Conservation (phyloP, 1,140 invertebrate genomes). For the Zaprionus camerounensis region DNA sequence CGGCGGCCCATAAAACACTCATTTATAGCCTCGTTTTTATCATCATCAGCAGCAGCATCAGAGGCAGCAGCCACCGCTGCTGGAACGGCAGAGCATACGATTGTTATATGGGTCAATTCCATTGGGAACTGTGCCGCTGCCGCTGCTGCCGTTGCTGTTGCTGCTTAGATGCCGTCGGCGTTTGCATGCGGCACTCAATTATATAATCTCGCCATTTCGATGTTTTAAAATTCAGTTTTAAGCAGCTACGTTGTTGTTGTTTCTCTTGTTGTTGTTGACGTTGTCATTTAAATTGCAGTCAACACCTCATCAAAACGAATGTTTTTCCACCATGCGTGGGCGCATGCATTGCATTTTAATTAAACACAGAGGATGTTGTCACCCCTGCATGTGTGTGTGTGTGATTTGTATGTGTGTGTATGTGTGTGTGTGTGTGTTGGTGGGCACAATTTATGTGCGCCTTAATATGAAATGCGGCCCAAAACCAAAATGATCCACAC, state of each 20-base stretch:
- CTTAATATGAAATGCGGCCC: slow-evolving; percentile 16
- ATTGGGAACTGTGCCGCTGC: slow-evolving; percentile 64
- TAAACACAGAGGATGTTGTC: slow-evolving; percentile 44
- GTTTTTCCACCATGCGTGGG: slow-evolving; percentile 66
- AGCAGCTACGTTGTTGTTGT: slow-evolving; percentile 13
- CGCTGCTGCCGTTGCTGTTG: neutral
- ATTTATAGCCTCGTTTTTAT: slow-evolving; percentile 50
- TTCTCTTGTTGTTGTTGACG: slow-evolving; percentile 25
- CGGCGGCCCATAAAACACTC: slow-evolving; percentile 51
- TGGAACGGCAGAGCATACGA: slow-evolving; percentile 44
- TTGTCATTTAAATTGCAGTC: slow-evolving; percentile 77
- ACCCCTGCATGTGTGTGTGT: neutral
- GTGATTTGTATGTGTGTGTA: neutral
- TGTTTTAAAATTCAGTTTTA: slow-evolving; percentile 61
- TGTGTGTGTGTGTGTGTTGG: neutral
- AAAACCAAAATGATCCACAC: slow-evolving; percentile 48
- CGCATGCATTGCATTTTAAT: slow-evolving; percentile 65
- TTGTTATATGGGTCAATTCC: slow-evolving; percentile 83
- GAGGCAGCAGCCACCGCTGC: slow-evolving; percentile 18
- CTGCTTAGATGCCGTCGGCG: slow-evolving; percentile 38
- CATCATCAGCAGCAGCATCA: slow-evolving; percentile 26
- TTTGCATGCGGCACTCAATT: slow-evolving; percentile 47
- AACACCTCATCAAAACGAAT: slow-evolving; percentile 80
- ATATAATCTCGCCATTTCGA: slow-evolving; percentile 56
- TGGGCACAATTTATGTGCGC: slow-evolving; percentile 47